Conservation (phyloP, 2,888 invertebrate genomes). For the Dyspetes luteomarginatus region DNA sequence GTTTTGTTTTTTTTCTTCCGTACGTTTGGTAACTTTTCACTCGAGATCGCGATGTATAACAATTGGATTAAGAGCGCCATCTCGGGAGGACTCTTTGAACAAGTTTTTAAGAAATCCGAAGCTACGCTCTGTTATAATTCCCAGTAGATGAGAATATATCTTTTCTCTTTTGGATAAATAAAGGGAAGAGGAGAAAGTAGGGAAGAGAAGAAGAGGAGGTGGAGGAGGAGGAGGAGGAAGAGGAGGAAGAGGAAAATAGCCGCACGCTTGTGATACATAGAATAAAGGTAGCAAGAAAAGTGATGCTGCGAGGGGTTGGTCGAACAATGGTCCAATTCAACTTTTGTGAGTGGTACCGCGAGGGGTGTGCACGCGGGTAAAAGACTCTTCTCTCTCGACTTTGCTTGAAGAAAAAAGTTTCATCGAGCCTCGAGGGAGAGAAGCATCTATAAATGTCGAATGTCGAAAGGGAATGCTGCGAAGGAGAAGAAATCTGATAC, state of each 20-base stretch:
- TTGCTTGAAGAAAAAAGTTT: constrained; percentile 30
- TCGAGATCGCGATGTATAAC: no score
- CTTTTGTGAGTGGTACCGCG: constrained; percentile 40
- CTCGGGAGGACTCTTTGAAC: no score
- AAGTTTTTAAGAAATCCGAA: no score
- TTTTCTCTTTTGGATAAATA: constrained; percentile 30
- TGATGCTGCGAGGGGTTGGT: constrained; percentile 21
- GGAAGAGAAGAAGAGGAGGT: constrained; percentile 3
- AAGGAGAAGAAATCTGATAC: constrained; percentile 54
- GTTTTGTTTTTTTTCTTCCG: neutral
- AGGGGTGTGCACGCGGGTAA: neutral
- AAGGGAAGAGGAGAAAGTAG: constrained; percentile 15
- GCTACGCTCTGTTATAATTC: constrained; percentile 32
- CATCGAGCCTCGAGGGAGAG: constrained; percentile 59
- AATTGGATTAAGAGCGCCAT: no score
- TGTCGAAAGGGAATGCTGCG: constrained; percentile 43
- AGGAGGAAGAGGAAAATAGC: neutral
- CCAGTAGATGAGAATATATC: constrained; percentile 38
- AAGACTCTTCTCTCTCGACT: constrained; percentile 23
- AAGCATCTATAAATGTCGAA: constrained; percentile 56
- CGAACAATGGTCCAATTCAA: constrained; percentile 60
- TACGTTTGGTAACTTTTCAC: neutral
- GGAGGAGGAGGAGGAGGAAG: neutral
- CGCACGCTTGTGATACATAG: no score
- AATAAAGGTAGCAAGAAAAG: constrained; percentile 11